A percentile compares a stretch with the other conserved stretches of the same genome.
Conservation (phyloP, 2,797 vertebrate genomes). For the Rhyacichthys aspro region DNA sequence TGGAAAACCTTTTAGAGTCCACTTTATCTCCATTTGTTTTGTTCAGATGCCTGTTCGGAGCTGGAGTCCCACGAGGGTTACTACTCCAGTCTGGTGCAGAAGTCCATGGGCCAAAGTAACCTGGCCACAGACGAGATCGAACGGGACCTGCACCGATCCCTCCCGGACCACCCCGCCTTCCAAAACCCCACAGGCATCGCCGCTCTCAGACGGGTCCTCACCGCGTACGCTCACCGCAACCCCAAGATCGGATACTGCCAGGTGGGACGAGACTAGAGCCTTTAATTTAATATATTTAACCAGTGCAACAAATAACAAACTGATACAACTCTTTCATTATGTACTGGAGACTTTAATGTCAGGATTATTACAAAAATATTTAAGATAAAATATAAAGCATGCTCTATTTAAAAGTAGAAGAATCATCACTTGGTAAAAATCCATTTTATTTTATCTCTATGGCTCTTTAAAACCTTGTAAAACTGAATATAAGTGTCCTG, state of each 20-base stretch:
- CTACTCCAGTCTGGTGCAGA: constrained; percentile 85
- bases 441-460: too few species aligned
- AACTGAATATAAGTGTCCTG: too few species aligned
- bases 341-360: too few species aligned
- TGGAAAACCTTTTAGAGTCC: background rate
- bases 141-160: constrained; percentile 92
- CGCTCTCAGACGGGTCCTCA: constrained; percentile 91
- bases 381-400: too few species aligned
- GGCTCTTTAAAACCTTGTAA: too few species aligned
- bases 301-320: background rate
- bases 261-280: too few species aligned
- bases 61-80: constrained; percentile 86
- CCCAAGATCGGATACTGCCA: constrained; percentile 98
- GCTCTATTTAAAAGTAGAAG: too few species aligned
- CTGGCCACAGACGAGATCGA: constrained; percentile 94
- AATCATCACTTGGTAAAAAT: too few species aligned
- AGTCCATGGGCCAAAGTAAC: constrained; percentile 86
- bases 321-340: too few species aligned
- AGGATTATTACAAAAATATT: too few species aligned
- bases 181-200: constrained; percentile 92
- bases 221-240: constrained; percentile 92
- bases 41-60: constrained; percentile 85
- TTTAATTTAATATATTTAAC: too few species aligned
- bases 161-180: constrained; percentile 95
- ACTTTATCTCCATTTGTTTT: accelerated